A percentile compares a stretch with the other conserved stretches of the same genome.
phyloP scores from a whole-genome alignment of 2,797 vertebrate genomes.

The Fratercula arctica region DNA sequence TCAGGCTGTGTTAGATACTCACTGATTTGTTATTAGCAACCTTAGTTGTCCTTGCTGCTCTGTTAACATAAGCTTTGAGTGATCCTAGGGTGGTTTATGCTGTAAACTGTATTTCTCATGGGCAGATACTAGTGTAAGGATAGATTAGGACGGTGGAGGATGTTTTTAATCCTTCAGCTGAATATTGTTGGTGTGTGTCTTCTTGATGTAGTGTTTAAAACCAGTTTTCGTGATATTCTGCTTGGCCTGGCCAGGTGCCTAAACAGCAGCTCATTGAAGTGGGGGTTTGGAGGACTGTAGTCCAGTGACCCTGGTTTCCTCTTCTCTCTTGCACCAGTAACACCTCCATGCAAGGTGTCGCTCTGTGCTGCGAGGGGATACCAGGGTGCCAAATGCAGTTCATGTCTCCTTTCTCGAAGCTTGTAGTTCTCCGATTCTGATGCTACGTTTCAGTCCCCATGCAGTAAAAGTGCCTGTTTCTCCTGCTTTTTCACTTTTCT shows the following conservation, averaged over 20 bases:
- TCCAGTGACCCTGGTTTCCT: not conserved
- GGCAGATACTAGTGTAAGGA: not conserved
- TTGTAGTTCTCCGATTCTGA: not conserved
- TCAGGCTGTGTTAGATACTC: not conserved
- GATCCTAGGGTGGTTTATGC: not conserved
- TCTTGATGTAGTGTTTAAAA: not conserved
- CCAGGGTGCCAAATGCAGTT: not conserved
- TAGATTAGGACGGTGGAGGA: not conserved
- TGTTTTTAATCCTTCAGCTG: not conserved
- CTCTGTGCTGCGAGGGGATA: not conserved
- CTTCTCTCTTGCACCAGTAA: not conserved
- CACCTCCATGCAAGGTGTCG: accelerated
- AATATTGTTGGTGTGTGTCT: not conserved
- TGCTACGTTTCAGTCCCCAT: not conserved
- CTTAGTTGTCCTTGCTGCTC: not conserved
- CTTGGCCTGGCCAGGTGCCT: not conserved
- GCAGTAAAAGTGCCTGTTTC: not conserved
- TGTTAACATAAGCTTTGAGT: not conserved
- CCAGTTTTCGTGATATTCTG: not conserved
- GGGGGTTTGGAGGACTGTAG: not conserved
- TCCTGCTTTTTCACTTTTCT: not conserved
- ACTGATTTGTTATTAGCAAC: not conserved
- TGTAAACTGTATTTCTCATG: not conserved
- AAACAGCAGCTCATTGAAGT: not conserved
- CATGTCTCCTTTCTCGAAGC: not conserved